Conservation (phyloP, 2,888 invertebrate species). For the Cordilura impudica region DNA sequence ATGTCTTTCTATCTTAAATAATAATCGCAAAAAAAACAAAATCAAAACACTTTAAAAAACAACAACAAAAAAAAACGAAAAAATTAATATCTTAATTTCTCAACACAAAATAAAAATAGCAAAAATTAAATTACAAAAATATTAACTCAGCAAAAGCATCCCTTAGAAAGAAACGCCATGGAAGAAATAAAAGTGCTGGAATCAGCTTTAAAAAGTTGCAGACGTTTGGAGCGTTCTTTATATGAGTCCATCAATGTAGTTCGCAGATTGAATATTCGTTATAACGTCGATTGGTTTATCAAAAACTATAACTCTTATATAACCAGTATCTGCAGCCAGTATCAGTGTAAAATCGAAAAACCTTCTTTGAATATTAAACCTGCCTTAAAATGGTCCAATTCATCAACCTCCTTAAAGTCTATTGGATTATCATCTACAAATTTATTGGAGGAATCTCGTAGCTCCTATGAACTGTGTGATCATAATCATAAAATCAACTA, state of each 20-base stretch:
- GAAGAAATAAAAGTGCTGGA: slow-evolving; percentile 66
- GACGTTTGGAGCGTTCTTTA: slow-evolving; percentile 63
- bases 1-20: too few species aligned
- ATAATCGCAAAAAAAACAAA: too few species aligned
- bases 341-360: slow-evolving; percentile 41
- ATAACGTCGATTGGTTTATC: slow-evolving; percentile 67
- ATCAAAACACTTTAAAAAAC: too few species aligned
- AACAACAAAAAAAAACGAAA: too few species aligned
- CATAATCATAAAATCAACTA: slow-evolving; percentile 66
- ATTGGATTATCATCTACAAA: slow-evolving; percentile 22
- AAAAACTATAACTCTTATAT: slow-evolving; percentile 66
- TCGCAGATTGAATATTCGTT: slow-evolving; percentile 67
- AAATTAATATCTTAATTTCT: too few species aligned
- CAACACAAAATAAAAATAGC: too few species aligned
- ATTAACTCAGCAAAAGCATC: too few species aligned
- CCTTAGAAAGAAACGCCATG: slow-evolving; percentile 46
- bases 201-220: slow-evolving; percentile 65
- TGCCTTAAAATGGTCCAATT: not conserved
- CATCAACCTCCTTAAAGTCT: not conserved
- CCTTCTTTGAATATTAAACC: not conserved
- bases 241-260: slow-evolving; percentile 64
- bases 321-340: slow-evolving; percentile 64
- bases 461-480: slow-evolving; percentile 64
- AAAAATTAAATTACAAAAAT: too few species aligned
- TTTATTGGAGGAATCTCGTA: slow-evolving; percentile 55